Evolutionary conservation across 1,140 invertebrate genomes (phyloP), one percentile per base, ranked within the genome.

Genomic region (Plodia interpunctella): DNA sequence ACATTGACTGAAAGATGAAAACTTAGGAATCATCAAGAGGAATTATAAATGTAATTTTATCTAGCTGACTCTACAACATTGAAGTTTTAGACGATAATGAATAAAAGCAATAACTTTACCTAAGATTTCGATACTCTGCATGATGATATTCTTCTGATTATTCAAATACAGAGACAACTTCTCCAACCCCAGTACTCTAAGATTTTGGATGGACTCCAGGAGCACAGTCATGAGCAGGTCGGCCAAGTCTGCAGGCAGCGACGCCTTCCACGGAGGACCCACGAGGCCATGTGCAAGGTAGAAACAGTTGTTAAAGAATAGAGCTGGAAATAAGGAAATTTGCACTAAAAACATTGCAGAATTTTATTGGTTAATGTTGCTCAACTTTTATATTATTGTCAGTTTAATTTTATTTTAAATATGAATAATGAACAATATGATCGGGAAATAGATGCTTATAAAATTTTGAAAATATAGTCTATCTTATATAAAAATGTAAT

Each of bases 241-340:
- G 6, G 88, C 81, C 25, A 83, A 55, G 0, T 56, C 20, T 0
- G 57, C 35, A 0, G 83, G 79, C 49, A 90, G 64, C 1, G 58
- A 76, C 19, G 70, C 72, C 49, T 78, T 76, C 90, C 90, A 90
- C 5, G 88, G 87, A 38, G 85, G 84, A 1, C 88, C 88, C 1
- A 90, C 62, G 8, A 90, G 62, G 13, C 85, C 81, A 61, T 90
- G 87, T 1, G 90, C 85, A 15, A 90, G 63, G 68, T 90, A 90
- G 68, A 88, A 89, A 57, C 88, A 90, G 63, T 90, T 90, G 65
- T 90, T 90, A 78, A 90, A 90, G 61, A 88, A 90, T 60, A 90
- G 60, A 21, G 83, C 90, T 90, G 75, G 11, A 86, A 65, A 25
- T 25, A 25, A 6, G 21, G 21, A 25, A 25, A 25, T 2, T 25